Percentiles rank a stretch among this genome's conserved stretches.
Evolutionary conservation across 2,797 vertebrate species (phyloP).

Genomic region (Thripadectes ignobilis): DNA sequence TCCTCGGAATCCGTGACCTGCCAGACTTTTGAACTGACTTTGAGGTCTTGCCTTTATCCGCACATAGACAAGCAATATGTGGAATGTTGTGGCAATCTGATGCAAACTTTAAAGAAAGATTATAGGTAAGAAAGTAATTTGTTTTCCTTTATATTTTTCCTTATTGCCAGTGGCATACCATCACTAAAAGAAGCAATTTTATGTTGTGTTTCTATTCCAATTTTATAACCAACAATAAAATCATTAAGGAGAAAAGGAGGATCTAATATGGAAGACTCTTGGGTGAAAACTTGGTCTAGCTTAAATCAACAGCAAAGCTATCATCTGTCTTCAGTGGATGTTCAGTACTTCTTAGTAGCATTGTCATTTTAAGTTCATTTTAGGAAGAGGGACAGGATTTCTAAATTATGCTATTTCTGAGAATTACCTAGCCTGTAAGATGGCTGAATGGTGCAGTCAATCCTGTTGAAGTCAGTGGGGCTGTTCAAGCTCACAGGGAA

Average conservation of each 20-base stretch:
- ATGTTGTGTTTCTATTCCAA: not conserved
- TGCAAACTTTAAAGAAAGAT: slow-evolving; percentile 95
- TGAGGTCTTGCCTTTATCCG: slow-evolving; percentile 95
- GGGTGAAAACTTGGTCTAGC: not conserved
- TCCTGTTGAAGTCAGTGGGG: not conserved
- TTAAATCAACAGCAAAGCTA: not conserved
- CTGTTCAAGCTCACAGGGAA: not conserved
- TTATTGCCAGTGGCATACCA: not conserved
- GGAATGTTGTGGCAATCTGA: slow-evolving; percentile 95
- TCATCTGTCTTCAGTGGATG: not conserved
- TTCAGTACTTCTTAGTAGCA: not conserved
- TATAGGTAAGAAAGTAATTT: slow-evolving; percentile 82
- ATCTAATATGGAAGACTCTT: not conserved
- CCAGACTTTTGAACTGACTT: slow-evolving; percentile 94
- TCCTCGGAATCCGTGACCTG: slow-evolving; percentile 97
- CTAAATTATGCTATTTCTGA: not conserved
- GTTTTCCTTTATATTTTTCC: not conserved
- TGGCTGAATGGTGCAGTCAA: not conserved
- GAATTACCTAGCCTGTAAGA: not conserved
- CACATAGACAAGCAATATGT: slow-evolving; percentile 93
- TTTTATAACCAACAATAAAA: not conserved
- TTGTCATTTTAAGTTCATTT: not conserved
- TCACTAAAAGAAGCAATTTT: not conserved
- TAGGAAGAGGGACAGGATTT: not conserved
- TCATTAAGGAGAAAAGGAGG: not conserved